Evolutionary conservation across 2,888 invertebrate species (phyloP).

Genomic region (Drosophila parthenogenetica): DNA sequence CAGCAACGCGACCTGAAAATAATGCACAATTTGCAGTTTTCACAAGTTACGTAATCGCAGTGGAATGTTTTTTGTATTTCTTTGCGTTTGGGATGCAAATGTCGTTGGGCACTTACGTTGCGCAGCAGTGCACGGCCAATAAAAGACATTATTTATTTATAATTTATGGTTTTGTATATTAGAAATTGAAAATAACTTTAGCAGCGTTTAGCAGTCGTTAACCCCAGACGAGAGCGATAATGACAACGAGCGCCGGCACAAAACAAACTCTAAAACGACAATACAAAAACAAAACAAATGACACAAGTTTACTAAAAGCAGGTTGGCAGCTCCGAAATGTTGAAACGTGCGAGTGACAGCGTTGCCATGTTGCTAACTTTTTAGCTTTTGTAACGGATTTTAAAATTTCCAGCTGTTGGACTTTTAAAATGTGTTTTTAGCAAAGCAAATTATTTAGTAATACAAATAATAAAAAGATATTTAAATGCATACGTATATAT

Average conservation of each 20-base stretch:
- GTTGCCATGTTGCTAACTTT: background rate
- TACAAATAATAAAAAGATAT: too few relatives aligned
- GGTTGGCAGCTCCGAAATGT: conserved; percentile 37
- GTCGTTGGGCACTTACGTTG: conserved; percentile 72
- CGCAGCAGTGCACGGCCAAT: conserved; percentile 75
- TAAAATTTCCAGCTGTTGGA: too few relatives aligned
- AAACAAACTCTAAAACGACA: conserved; percentile 32
- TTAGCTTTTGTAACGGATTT: conserved; percentile 8
- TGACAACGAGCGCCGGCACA: conserved; percentile 36
- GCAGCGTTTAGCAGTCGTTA: conserved; percentile 15
- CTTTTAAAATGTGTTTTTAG: too few relatives aligned
- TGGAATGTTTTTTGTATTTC: conserved; percentile 31
- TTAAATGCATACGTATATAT: too few relatives aligned
- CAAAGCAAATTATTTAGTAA: too few relatives aligned
- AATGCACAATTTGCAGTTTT: conserved; percentile 44
- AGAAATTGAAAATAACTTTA: background rate
- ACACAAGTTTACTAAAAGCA: conserved; percentile 6
- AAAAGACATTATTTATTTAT: conserved; percentile 76
- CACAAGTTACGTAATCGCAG: conserved; percentile 72
- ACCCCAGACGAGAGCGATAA: conserved; percentile 18
- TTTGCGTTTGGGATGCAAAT: conserved; percentile 15
- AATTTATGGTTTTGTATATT: conserved; percentile 3
- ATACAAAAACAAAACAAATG: conserved; percentile 53
- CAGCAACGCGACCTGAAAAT: conserved; percentile 70
- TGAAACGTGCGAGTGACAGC: background rate